Conservation (phyloP, 2,797 vertebrate genomes). For the Rhinoraja longicauda region DNA sequence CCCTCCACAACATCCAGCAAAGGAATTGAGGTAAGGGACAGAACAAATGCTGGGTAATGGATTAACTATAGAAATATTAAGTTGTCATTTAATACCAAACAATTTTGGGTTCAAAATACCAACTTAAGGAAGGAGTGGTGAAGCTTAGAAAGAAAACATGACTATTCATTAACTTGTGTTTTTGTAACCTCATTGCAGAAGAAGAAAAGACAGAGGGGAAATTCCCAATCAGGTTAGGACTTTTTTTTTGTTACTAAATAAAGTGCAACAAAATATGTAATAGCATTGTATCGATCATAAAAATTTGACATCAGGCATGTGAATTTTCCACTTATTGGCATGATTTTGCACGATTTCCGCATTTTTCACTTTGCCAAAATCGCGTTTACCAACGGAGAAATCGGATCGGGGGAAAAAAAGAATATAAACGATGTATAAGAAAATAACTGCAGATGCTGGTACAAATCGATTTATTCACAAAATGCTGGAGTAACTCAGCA, state of each 20-base stretch:
- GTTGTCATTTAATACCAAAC: not conserved
- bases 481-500: no score
- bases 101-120: not conserved
- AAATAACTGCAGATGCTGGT: no score
- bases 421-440: no score
- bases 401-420: no score
- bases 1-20: not conserved
- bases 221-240: constrained; percentile 76
- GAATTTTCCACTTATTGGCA: no score
- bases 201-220: constrained; percentile 71
- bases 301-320: no score
- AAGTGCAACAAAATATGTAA: not conserved
- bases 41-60: not conserved
- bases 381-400: no score
- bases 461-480: no score
- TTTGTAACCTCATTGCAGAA: constrained; percentile 51
- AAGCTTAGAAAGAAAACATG: not conserved
- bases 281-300: not conserved
- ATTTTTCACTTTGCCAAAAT: no score
- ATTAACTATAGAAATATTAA: not conserved
- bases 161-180: not conserved
- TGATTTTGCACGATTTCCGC: no score
- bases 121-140: not conserved
- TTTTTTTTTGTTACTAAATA: not conserved
- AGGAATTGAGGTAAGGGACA: not conserved